These are phyloP conservation scores for Clarias fuscus DNA, from an alignment of 2,797 vertebrate species.

Conservation along the genomic window DNA sequence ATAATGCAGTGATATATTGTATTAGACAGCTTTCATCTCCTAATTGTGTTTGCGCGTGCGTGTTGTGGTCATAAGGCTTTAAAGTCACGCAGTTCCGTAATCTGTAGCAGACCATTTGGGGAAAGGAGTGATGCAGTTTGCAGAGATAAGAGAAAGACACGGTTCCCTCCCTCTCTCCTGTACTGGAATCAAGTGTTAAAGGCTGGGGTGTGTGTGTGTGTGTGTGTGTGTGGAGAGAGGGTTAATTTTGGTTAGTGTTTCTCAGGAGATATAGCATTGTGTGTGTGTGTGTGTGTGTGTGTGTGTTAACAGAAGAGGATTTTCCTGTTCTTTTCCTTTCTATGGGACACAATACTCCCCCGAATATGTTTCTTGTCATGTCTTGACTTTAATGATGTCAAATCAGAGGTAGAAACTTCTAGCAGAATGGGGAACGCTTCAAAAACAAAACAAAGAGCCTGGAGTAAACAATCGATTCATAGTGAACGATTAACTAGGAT, in stretches of 20 bases:
- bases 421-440: background rate
- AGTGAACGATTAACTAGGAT: too few species aligned
- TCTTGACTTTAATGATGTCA: background rate
- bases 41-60: background rate
- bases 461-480: background rate
- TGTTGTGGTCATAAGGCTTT: background rate
- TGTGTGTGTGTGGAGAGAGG: background rate
- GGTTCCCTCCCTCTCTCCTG: slow-evolving; percentile 20
- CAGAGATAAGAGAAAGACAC: slow-evolving; percentile 47
- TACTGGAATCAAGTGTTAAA: background rate
- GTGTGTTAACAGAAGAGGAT: background rate
- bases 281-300: background rate
- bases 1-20: too few species aligned
- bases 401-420: background rate
- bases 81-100: slow-evolving; percentile 2
- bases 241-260: background rate
- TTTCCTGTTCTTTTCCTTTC: background rate
- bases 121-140: slow-evolving; percentile 1
- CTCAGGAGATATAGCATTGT: background rate
- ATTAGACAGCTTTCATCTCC: slow-evolving; percentile 1
- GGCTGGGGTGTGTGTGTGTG: background rate
- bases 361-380: background rate
- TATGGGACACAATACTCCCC: background rate
- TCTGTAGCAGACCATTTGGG: slow-evolving; percentile 23
- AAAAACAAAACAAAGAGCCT: background rate